Percentiles rank a stretch among this genome's conserved stretches.
These are phyloP conservation scores for Epirrhoe tristata DNA, from an alignment of 2,888 invertebrate genomes.

Conservation along the genomic window DNA sequence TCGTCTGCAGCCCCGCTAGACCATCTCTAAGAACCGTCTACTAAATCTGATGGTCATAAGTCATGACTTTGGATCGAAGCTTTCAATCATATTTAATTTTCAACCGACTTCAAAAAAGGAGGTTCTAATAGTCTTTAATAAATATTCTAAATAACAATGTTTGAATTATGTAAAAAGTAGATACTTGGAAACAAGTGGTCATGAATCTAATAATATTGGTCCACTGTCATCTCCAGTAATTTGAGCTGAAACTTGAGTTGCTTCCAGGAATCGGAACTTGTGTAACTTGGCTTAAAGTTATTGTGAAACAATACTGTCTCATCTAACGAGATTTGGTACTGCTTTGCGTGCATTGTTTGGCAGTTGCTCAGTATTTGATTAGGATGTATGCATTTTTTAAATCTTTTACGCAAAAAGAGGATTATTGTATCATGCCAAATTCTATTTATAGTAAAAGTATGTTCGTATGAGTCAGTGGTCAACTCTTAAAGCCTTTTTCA, in stretches of 20 bases:
- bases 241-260: slow-evolving; percentile 1
- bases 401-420: no score
- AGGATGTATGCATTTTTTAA: no score
- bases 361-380: not conserved
- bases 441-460: no score
- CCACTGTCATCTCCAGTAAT: not conserved
- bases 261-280: not conserved
- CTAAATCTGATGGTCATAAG: not conserved
- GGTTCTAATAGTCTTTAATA: no score
- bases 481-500: no score
- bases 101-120: no score
- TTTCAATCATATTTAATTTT: no score
- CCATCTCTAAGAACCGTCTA: not conserved
- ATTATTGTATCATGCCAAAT: no score
- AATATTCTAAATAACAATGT: no score
- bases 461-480: no score
- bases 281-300: not conserved
- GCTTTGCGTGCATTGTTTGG: not conserved
- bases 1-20: slow-evolving; percentile 3
- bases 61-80: not conserved
- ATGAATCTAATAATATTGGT: not conserved
- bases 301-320: not conserved
- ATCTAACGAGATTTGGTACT: not conserved
- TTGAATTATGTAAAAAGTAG: no score
- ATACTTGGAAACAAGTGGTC: not conserved